phyloP scores from a whole-genome alignment of 2,797 vertebrate species.

The Malurus leucopterus region DNA sequence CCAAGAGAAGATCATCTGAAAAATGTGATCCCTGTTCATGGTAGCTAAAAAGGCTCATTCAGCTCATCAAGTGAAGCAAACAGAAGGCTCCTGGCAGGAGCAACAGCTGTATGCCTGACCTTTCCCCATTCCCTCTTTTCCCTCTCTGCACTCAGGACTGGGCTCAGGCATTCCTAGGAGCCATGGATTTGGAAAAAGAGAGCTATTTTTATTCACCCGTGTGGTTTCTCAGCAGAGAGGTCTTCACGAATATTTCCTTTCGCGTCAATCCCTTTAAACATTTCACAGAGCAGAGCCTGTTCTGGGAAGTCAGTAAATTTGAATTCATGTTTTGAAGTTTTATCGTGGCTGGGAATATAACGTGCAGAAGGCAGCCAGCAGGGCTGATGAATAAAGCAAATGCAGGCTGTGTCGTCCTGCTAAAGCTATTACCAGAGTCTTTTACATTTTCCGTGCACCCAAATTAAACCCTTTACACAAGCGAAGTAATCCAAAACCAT shows the following conservation, averaged over 20 bases:
- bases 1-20: slow-evolving; percentile 19
- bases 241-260: slow-evolving; percentile 39
- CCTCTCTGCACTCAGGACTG: background rate
- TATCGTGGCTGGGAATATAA: background rate
- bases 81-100: background rate
- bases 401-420: background rate
- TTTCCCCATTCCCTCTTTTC: slow-evolving; percentile 10
- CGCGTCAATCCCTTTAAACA: background rate
- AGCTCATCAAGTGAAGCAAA: background rate
- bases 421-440: slow-evolving; percentile 25
- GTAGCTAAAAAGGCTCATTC: background rate
- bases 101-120: slow-evolving; percentile 25
- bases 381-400: slow-evolving; percentile 3
- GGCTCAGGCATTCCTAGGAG: slow-evolving; percentile 6
- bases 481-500: slow-evolving; percentile 38
- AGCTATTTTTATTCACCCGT: slow-evolving; percentile 20
- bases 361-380: background rate
- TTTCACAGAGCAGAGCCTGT: background rate
- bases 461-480: slow-evolving; percentile 32
- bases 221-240: slow-evolving; percentile 31
- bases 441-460: slow-evolving; percentile 40
- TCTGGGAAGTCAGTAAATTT: background rate
- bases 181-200: background rate
- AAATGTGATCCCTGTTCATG: background rate
- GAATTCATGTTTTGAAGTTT: background rate